Percentiles rank a stretch among this genome's conserved stretches.
These are phyloP conservation scores for Platyrinchus mystaceus DNA, from an alignment of 2,797 vertebrate species.

Conservation along the genomic window DNA sequence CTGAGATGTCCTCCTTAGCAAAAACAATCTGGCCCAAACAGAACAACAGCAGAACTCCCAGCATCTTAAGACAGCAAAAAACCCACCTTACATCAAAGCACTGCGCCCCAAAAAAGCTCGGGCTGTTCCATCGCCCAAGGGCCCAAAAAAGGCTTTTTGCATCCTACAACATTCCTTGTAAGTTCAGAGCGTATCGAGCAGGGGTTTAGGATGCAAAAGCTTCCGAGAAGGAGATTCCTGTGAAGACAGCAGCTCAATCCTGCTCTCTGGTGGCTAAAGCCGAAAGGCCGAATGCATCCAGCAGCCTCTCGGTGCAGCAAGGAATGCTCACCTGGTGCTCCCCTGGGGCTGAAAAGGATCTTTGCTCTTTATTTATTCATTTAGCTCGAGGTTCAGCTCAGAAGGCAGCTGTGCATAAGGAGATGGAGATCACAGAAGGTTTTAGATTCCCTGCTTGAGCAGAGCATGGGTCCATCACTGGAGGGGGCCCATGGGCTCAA, in stretches of 20 bases:
- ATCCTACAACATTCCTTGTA: fast-evolving
- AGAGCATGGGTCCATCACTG: fast-evolving
- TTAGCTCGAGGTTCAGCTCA: not conserved
- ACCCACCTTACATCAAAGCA: not conserved
- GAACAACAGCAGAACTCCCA: not conserved
- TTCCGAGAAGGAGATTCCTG: fast-evolving
- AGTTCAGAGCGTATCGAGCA: fast-evolving
- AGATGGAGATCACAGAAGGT: not conserved
- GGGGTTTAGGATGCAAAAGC: fast-evolving
- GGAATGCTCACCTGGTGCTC: not conserved
- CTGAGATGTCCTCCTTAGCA: not conserved
- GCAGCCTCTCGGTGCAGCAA: fast-evolving
- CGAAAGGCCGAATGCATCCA: not conserved
- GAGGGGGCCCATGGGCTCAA: fast-evolving
- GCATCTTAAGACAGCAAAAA: not conserved
- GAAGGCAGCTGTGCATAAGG: not conserved
- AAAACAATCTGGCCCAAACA: fast-evolving
- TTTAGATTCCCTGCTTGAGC: not conserved
- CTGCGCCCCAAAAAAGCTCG: not conserved
- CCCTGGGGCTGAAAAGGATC: not conserved
- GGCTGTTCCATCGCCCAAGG: not conserved
- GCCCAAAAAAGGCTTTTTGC: not conserved
- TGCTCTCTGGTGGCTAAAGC: slow-evolving; percentile 45
- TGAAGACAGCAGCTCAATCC: slow-evolving; percentile 22
- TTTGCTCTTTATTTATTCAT: not conserved